phyloP scores from a whole-genome alignment of 2,888 invertebrate species.

The Epistrophe eligans region DNA sequence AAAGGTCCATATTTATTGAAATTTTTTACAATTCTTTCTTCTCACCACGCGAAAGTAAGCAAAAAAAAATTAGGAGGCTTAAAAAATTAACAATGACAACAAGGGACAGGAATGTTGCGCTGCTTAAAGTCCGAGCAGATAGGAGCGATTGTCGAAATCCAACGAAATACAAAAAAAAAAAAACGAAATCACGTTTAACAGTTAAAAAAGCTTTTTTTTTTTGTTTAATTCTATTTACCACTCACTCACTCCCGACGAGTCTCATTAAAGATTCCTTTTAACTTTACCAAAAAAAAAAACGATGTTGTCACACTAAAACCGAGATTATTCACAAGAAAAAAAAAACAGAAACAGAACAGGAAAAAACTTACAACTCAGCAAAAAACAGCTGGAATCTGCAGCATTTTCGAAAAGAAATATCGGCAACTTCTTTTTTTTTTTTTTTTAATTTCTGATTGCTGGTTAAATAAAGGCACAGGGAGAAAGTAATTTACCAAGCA shows the following conservation, averaged over 20 bases:
- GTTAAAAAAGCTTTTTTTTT: slow-evolving; percentile 13
- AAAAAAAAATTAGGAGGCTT: not conserved
- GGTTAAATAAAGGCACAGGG: slow-evolving; percentile 19
- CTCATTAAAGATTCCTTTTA: slow-evolving; percentile 21
- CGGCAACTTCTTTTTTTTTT: too few species aligned
- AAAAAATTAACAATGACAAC: slow-evolving; percentile 28
- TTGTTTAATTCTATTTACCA: slow-evolving; percentile 22
- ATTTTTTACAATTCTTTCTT: slow-evolving; percentile 17
- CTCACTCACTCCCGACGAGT: slow-evolving; percentile 29
- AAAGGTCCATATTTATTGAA: slow-evolving; percentile 85
- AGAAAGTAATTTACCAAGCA: slow-evolving; percentile 10
- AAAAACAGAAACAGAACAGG: slow-evolving; percentile 17
- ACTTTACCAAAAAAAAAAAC: slow-evolving; percentile 1
- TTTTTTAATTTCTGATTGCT: slow-evolving; percentile 1
- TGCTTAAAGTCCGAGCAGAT: slow-evolving; percentile 36
- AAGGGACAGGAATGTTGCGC: slow-evolving; percentile 27
- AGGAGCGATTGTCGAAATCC: slow-evolving; percentile 5
- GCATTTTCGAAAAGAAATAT: slow-evolving; percentile 37
- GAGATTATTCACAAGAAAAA: slow-evolving; percentile 17
- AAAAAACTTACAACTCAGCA: slow-evolving; percentile 37
- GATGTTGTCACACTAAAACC: slow-evolving; percentile 19
- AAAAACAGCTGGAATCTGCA: slow-evolving; percentile 55
- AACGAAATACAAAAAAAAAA: slow-evolving; percentile 1
- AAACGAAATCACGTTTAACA: slow-evolving; percentile 28
- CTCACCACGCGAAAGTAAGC: slow-evolving; percentile 2